These are phyloP conservation scores for Pseudomyrmex flavicornis DNA, from an alignment of 1,140 invertebrate genomes.

Conservation along the genomic window DNA sequence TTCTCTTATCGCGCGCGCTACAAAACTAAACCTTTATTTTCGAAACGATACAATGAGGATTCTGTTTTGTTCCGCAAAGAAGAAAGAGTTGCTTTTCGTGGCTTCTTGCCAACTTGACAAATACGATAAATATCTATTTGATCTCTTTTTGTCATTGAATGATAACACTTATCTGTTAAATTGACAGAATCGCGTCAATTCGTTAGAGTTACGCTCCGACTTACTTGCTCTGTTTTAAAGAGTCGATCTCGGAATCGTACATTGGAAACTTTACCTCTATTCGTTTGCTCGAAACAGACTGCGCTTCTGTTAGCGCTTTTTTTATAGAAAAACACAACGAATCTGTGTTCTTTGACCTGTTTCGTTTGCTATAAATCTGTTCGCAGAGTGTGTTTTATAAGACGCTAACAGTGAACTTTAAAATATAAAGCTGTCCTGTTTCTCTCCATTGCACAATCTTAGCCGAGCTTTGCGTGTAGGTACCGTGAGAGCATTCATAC, in stretches of 20 bases:
- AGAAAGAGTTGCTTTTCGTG: too few relatives aligned
- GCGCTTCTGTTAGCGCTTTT: not conserved
- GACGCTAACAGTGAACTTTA: too few relatives aligned
- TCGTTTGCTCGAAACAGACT: constrained; percentile 8
- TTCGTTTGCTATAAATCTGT: not conserved
- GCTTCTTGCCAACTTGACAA: too few relatives aligned
- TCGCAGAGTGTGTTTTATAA: too few relatives aligned
- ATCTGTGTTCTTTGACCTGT: not conserved
- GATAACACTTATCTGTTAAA: too few relatives aligned
- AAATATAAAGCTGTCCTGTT: too few relatives aligned
- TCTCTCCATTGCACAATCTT: not conserved
- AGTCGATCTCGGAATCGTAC: not conserved
- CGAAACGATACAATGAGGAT: constrained; percentile 4
- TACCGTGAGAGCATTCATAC: not conserved
- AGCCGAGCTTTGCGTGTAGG: not conserved
- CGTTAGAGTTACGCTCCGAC: not conserved
- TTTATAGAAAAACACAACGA: not conserved
- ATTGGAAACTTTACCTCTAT: not conserved
- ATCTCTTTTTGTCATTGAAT: too few relatives aligned
- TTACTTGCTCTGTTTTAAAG: not conserved
- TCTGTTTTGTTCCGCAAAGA: constrained; percentile 20
- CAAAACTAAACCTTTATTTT: constrained; percentile 30
- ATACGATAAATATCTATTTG: too few relatives aligned
- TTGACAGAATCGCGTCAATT: not conserved
- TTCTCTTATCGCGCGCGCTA: not conserved